Base-by-base conservation (phyloP, 2,797 vertebrate species). In the Botia almorhae region DNA sequence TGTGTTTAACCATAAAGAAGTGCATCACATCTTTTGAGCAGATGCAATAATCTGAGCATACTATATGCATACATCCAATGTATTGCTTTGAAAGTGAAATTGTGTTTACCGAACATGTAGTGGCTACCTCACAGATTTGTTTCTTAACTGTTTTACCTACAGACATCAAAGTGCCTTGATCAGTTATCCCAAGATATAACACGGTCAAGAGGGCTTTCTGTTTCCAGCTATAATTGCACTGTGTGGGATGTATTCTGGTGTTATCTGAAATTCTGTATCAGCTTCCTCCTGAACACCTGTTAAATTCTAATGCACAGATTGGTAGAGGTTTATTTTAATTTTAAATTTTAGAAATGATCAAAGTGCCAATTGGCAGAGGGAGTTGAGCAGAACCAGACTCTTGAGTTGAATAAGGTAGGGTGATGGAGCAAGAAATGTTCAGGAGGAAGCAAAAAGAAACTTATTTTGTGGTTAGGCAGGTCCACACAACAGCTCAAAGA, bases 321-420 rank as follows among this genome's bases (percentile, higher is more conserved):
- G 92, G 89, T 88, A 88, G 88, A 89, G 89, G 91, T 93, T 89
- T 86, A 89, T 94, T 94, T 93, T 90, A 92, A 93, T 92, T 93
- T 92, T 88, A 87, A 90, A 93, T 93, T 85, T 93, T 93, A 90
- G 89, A 87, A 91, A 88, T 88, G 91, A 88, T 92, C 87, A 90
- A 94, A 94, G 90, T 88, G 86, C 82, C 88, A 89, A 92, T 91
- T 88, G 63, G 68, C 86, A 88, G 88, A 85, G 76, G 90, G 92
- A 92, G 77, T 21, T 53, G 51, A 55, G 14, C 23, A 13, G 65
- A 86, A 82, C 81, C 74, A 89, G 74, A 87, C 19, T 83, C 89
- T 26, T 93, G 88, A 92, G 93, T 93, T 94, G 87, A 93, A 94
- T 92, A 90, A 83, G 85, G 87, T 85, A 84, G 90, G 74, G 85